Conservation (phyloP, 2,113 vertebrate species). For the Archocentrus centrarchus region DNA sequence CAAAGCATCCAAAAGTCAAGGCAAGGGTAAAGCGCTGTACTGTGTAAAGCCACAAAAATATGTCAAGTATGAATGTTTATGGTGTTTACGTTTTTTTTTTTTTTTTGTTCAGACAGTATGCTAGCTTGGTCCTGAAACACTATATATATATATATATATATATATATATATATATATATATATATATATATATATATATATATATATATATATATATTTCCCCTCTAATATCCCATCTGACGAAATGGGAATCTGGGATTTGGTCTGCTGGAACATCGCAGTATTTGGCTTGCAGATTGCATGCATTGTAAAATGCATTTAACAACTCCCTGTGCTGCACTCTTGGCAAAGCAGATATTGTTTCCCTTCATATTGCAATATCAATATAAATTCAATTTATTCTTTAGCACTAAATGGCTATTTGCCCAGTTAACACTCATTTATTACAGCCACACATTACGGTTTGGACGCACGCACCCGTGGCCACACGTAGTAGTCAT, state of each 20-base stretch:
- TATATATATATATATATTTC: too few species aligned
- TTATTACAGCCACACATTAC: constrained; percentile 25
- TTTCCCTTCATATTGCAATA: constrained; percentile 39
- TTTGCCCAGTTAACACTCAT: constrained; percentile 38
- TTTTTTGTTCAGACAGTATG: background rate
- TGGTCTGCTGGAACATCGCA: background rate
- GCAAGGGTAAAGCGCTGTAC: background rate
- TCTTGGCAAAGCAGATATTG: constrained; percentile 34
- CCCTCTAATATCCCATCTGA: background rate
- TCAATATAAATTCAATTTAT: constrained; percentile 49
- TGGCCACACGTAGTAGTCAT: background rate
- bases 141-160: background rate
- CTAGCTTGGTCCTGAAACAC: background rate
- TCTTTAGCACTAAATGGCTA: constrained; percentile 26
- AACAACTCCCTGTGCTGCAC: constrained; percentile 24
- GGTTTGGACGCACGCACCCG: background rate
- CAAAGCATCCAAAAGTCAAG: background rate
- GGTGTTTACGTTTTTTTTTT: background rate
- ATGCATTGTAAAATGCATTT: constrained; percentile 33
- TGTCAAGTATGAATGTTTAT: background rate
- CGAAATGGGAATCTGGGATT: constrained; percentile 5
- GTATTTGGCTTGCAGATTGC: constrained; percentile 18
- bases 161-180: too few species aligned
- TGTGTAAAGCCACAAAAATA: background rate
- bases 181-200: too few species aligned